Evolutionary conservation across 2,797 vertebrate species (phyloP).

Genomic region (Danio choprae): DNA sequence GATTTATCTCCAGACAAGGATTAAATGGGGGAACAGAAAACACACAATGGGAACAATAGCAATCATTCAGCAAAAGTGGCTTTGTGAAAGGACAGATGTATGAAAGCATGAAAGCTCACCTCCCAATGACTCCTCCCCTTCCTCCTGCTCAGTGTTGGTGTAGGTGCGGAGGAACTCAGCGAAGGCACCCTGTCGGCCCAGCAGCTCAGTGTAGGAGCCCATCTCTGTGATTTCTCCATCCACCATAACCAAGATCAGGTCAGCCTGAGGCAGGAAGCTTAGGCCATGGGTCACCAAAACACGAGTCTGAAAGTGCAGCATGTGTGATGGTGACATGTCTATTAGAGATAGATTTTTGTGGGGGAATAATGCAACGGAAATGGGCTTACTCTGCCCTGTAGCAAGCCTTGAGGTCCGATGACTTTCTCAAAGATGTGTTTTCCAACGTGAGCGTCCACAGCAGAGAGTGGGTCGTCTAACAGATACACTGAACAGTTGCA

Average conservation of each 20-base stretch:
- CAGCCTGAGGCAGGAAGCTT: constrained; percentile 87
- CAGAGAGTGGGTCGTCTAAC: constrained; percentile 93
- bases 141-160: constrained; percentile 79
- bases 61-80: neutral
- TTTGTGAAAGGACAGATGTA: neutral
- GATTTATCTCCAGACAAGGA: constrained; percentile 1
- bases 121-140: constrained; percentile 31
- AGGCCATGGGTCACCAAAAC: constrained; percentile 88
- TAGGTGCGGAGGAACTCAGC: constrained; percentile 89
- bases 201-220: constrained; percentile 91
- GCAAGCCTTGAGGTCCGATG: constrained; percentile 90
- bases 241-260: constrained; percentile 91
- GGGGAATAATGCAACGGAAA: constrained; percentile 2
- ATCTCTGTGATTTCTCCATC: constrained; percentile 92
- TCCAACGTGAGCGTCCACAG: constrained; percentile 95
- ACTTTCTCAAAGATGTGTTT: constrained; percentile 96
- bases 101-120: constrained; percentile 70
- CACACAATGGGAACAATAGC: neutral
- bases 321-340: neutral
- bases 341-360: constrained; percentile 74
- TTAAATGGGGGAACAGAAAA: neutral
- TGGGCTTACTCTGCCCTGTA: constrained; percentile 85
- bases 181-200: constrained; percentile 81
- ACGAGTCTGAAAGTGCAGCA: constrained; percentile 75
- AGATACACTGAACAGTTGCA: constrained; percentile 87